Conservation (phyloP, 1,140 invertebrate species). For the Drosophila nigromelanica region DNA sequence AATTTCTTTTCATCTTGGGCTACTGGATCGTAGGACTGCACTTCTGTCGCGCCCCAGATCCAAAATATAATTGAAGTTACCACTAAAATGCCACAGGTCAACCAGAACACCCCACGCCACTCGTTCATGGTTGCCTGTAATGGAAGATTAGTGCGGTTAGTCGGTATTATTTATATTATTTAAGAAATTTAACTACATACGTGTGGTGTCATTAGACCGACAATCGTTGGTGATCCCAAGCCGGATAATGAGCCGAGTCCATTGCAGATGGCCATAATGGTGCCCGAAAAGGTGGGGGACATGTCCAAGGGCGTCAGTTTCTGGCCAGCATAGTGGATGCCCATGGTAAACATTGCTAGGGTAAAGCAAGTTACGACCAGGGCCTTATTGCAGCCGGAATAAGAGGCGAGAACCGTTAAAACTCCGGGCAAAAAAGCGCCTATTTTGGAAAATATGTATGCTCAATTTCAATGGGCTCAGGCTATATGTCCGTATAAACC, state of each 20-base stretch:
- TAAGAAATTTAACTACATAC: too few species aligned
- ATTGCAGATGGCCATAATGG: constrained; percentile 91
- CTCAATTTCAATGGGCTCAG: too few species aligned
- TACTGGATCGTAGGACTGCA: constrained; percentile 47
- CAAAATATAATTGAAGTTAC: constrained; percentile 22
- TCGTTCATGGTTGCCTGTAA: constrained; percentile 12
- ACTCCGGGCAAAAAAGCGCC: constrained; percentile 61
- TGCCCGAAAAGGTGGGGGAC: constrained; percentile 90
- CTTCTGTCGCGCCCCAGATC: constrained; percentile 18
- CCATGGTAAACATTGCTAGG: constrained; percentile 85
- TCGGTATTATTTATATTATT: too few species aligned
- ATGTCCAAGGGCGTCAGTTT: constrained; percentile 91
- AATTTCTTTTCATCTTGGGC: too few species aligned
- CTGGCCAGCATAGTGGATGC: constrained; percentile 88
- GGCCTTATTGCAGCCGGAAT: constrained; percentile 39
- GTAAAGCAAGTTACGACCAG: constrained; percentile 38
- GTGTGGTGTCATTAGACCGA: constrained; percentile 90
- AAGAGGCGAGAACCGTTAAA: constrained; percentile 54
- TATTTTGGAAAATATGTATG: constrained; percentile 38
- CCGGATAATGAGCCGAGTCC: constrained; percentile 91
- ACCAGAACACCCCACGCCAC: constrained; percentile 44
- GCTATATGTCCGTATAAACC: too few species aligned
- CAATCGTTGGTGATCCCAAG: constrained; percentile 89
- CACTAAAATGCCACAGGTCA: constrained; percentile 5
- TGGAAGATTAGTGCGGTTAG: not conserved